Base-by-base conservation (phyloP, 2,888 invertebrate genomes). In the Achlya flavicornis region DNA sequence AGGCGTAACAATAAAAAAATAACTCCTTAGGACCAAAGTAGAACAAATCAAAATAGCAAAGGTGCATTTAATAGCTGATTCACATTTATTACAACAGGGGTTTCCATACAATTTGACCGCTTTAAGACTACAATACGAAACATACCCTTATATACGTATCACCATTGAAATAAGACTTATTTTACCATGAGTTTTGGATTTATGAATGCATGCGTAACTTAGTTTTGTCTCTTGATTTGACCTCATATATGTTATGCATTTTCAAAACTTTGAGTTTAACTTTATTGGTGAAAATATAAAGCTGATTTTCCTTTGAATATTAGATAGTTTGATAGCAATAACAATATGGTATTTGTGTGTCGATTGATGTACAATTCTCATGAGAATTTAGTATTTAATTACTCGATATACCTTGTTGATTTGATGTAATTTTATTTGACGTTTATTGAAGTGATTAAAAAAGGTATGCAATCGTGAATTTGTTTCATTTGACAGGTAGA, bases 1-100 rank as follows among this genome's bases (percentile, higher is more conserved):
- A 26, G 26, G 26, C 26, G 26, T 26, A 26, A 26, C 26, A 26
- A 4, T 4, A 43, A 11, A 19, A 53, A 6, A 16, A 16, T 8
- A 14, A 53, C 53, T 53, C 53, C 58, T 63, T 33, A 26, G 64
- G 80, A 68, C 62, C 73, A 66, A 83, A 83, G 71, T 43, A 79
- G 78, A 87, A 75, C 73, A 70, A 16, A 76, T 19, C 74, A 73
- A 67, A 78, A 80, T 83, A 84, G 79, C 72, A 86, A 90, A 89
- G 90, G 87, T 90, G 89, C 87, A 87, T 87, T 85, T 88, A 88
- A 88, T 87, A 84, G 72, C 80, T 89, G 89, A 90, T 90, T 90
- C 86, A 89, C 89, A 89, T 88, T 83, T 87, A 89, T 87, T 88
- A 80, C 78, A 67, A 74, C 70, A 75, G 77, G 78, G 84, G 78